phyloP scores from a whole-genome alignment of 1,140 invertebrate genomes.

The Myzus persicae region DNA sequence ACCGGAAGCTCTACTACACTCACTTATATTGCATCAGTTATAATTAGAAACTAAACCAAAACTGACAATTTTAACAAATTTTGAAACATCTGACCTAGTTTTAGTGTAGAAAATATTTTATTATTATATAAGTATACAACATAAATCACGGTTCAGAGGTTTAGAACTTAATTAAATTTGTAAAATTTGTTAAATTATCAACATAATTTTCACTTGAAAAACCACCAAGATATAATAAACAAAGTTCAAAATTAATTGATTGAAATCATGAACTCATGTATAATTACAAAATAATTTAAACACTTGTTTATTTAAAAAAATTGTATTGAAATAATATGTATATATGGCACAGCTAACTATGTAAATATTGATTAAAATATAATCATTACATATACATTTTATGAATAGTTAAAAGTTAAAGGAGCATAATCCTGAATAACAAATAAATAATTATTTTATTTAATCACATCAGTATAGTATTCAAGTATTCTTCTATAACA shows the following conservation, averaged over 20 bases:
- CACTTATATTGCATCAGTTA: neutral
- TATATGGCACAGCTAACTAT: neutral
- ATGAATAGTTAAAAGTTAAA: neutral
- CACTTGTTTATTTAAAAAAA: neutral
- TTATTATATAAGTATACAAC: neutral
- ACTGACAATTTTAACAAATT: neutral
- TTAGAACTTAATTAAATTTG: neutral
- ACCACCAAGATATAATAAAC: neutral
- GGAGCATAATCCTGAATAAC: neutral
- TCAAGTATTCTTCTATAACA: neutral
- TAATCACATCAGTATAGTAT: neutral
- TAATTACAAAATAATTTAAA: neutral
- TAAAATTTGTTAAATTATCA: neutral
- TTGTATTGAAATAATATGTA: neutral
- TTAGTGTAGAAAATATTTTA: neutral
- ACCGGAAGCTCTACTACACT: neutral
- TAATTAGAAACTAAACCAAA: neutral
- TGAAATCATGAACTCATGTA: neutral
- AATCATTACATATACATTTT: neutral
- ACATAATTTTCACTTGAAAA: neutral
- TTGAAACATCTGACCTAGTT: conserved; percentile 3
- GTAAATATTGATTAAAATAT: neutral
- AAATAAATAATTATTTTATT: neutral
- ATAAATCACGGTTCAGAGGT: neutral
- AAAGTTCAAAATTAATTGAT: neutral